These are phyloP conservation scores for Colaptes auratus DNA, from an alignment of 2,113 vertebrate genomes.

Conservation along the genomic window DNA sequence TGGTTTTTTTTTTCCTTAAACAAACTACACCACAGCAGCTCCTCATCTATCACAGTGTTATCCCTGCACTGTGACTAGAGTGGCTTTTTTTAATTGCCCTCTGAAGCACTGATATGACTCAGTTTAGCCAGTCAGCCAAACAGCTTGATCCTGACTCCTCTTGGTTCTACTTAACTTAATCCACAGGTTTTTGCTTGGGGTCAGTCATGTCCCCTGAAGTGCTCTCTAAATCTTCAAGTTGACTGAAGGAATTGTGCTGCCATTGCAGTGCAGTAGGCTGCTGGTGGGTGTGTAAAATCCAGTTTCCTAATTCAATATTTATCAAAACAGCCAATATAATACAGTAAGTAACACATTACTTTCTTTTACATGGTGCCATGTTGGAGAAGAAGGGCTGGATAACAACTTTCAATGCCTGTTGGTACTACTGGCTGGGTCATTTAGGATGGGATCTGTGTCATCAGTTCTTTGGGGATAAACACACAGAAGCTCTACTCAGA, in stretches of 20 bases:
- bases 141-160: not conserved
- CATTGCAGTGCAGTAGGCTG: not conserved
- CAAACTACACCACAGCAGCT: not conserved
- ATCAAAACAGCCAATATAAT: not conserved
- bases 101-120: not conserved
- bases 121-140: not conserved
- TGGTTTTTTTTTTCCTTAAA: not conserved
- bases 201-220: not conserved
- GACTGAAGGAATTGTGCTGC: not conserved
- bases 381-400: not conserved
- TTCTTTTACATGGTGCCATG: not conserved
- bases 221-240: not conserved
- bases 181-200: not conserved
- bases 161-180: not conserved
- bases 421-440: not conserved
- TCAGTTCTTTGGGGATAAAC: constrained; percentile 7
- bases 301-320: not conserved
- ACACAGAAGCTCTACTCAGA: constrained; percentile 39
- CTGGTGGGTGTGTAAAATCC: not conserved
- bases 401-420: not conserved
- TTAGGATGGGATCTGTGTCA: not conserved
- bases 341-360: not conserved
- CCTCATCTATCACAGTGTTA: not conserved
- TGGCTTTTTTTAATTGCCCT: not conserved
- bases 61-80: not conserved